phyloP scores from a whole-genome alignment of 1,140 invertebrate species.

The Batillaria attramentaria region DNA sequence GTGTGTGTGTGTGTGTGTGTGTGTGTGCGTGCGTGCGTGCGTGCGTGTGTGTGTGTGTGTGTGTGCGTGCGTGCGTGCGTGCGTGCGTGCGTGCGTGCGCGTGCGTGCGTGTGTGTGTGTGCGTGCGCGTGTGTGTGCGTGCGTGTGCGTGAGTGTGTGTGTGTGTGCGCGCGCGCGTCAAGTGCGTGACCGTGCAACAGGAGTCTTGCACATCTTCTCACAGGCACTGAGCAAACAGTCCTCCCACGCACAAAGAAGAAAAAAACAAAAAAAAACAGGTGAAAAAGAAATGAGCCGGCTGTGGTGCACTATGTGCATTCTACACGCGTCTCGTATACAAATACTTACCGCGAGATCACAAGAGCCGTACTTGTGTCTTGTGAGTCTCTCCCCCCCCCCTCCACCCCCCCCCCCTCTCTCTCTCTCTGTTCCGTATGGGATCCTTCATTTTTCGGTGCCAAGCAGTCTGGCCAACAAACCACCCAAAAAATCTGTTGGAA shows the following conservation, averaged over 20 bases:
- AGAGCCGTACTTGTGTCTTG: too few species aligned
- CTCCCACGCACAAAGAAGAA: too few species aligned
- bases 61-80: constrained; percentile 14
- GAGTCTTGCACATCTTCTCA: too few species aligned
- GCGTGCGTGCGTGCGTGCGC: constrained; percentile 12
- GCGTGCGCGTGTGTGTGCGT: constrained; percentile 11
- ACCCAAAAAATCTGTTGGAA: too few species aligned
- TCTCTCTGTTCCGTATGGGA: background rate
- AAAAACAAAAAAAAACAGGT: too few species aligned
- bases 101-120: background rate
- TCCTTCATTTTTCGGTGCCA: too few species aligned
- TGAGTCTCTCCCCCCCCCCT: too few species aligned
- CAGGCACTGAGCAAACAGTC: too few species aligned
- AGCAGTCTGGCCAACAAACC: too few species aligned
- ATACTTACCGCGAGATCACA: background rate
- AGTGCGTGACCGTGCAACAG: background rate
- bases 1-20: constrained; percentile 14
- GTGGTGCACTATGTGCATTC: background rate
- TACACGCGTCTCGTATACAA: background rate
- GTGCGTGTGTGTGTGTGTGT: constrained; percentile 13
- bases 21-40: constrained; percentile 11
- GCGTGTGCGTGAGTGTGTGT: constrained; percentile 14
- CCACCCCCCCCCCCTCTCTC: too few species aligned
- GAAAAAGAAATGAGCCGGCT: too few species aligned
- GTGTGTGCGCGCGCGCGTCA: background rate